Evolutionary conservation across 2,113 vertebrate species (phyloP).

Genomic region (Clupea harengus): DNA sequence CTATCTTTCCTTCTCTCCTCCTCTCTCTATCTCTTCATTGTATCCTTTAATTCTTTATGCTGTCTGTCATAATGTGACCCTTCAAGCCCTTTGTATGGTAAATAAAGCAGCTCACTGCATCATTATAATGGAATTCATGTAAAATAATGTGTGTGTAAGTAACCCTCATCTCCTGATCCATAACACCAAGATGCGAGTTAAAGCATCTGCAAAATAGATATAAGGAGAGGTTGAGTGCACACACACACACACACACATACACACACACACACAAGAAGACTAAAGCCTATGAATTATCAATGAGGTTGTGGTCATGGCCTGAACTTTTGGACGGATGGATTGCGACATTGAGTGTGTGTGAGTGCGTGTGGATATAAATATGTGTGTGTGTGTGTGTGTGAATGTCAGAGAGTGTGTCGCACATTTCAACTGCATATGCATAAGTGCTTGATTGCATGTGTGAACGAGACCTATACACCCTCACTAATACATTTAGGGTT

Average conservation of each 20-base stretch:
- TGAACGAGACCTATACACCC: not conserved
- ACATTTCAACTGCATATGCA: not conserved
- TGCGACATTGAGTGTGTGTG: not conserved
- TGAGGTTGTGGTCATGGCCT: not conserved
- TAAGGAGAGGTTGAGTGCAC: not conserved
- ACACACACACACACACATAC: not conserved
- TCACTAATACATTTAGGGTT: not conserved
- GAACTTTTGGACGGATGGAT: not conserved
- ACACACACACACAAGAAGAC: not conserved
- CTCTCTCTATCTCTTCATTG: too few relatives aligned
- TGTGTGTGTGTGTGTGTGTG: not conserved
- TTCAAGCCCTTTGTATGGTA: too few relatives aligned
- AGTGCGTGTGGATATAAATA: not conserved
- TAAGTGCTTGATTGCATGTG: not conserved
- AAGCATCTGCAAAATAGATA: not conserved
- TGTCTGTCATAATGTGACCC: too few relatives aligned
- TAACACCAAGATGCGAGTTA: too few relatives aligned
- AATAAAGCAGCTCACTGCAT: too few relatives aligned
- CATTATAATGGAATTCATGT: too few relatives aligned
- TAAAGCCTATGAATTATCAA: not conserved
- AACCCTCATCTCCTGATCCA: too few relatives aligned
- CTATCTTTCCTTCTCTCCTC: too few relatives aligned
- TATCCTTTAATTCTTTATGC: too few relatives aligned
- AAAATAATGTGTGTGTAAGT: too few relatives aligned
- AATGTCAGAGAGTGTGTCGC: not conserved